phyloP scores from a whole-genome alignment of 2,113 vertebrate species.

The Cryptoleucopteryx plumbea region DNA sequence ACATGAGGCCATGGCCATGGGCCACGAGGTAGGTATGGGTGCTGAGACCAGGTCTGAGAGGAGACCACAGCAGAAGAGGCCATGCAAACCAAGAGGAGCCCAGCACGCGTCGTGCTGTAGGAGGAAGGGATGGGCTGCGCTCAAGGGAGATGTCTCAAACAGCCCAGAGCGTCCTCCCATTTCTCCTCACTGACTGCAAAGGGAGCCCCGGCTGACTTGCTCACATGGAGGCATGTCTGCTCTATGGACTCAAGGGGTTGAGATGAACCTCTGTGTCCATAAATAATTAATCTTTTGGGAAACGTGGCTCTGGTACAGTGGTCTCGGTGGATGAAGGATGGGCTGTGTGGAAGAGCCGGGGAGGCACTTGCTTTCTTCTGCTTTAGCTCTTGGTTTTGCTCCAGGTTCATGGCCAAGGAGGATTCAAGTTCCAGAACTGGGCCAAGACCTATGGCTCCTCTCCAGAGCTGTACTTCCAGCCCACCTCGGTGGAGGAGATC shows the following conservation, averaged over 20 bases:
- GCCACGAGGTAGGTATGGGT: neutral
- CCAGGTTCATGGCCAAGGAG: constrained; percentile 64
- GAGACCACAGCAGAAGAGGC: neutral
- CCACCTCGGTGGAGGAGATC: constrained; percentile 63
- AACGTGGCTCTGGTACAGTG: neutral
- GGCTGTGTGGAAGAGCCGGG: neutral
- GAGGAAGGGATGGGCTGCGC: neutral
- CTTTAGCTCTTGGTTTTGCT: neutral
- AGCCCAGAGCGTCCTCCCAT: neutral
- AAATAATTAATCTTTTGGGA: neutral
- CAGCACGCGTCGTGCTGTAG: neutral
- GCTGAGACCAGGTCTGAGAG: neutral
- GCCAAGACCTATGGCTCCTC: constrained; percentile 71
- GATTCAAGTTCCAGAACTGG: constrained; percentile 77
- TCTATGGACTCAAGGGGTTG: neutral
- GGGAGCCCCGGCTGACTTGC: neutral
- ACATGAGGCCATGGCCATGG: neutral
- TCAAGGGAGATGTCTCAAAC: neutral
- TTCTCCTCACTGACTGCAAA: neutral
- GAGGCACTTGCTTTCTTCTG: neutral
- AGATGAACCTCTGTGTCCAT: neutral
- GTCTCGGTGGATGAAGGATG: neutral
- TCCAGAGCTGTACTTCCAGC: constrained; percentile 74
- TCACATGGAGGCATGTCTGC: neutral
- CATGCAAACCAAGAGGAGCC: neutral